A percentile compares a stretch with the other conserved stretches of the same genome.
phyloP scores from a whole-genome alignment of 2,888 invertebrate species.

The Abrostola triplasia region DNA sequence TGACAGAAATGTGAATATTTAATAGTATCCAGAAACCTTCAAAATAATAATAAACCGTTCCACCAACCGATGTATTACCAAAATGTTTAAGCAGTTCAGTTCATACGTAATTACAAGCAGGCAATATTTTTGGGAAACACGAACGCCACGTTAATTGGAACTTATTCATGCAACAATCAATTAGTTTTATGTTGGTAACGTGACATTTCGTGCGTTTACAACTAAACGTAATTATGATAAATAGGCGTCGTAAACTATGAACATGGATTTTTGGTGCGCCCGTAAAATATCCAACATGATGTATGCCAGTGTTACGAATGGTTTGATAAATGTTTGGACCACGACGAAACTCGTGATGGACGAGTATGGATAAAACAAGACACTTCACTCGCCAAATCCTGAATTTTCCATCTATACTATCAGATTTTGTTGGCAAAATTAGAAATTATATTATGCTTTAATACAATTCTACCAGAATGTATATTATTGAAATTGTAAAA shows the following conservation, averaged over 20 bases:
- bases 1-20: too few relatives aligned
- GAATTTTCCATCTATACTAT: too few relatives aligned
- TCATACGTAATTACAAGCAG: background rate
- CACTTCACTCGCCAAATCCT: too few relatives aligned
- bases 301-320: background rate
- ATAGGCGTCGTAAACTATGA: slow-evolving; percentile 22
- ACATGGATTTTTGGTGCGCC: slow-evolving; percentile 22
- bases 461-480: too few relatives aligned
- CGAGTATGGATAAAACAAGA: too few relatives aligned
- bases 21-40: too few relatives aligned
- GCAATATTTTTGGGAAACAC: slow-evolving; percentile 24
- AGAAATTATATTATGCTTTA: too few relatives aligned
- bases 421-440: too few relatives aligned
- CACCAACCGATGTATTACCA: background rate
- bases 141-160: slow-evolving; percentile 34
- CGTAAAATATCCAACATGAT: background rate
- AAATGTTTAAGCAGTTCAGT: background rate
- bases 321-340: background rate
- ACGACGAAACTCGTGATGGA: too few relatives aligned
- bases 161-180: slow-evolving; percentile 36
- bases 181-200: slow-evolving; percentile 31
- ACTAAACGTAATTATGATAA: slow-evolving; percentile 34
- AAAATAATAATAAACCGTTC: background rate
- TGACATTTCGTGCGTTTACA: slow-evolving; percentile 37
- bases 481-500: too few relatives aligned